Evolutionary conservation across 2,797 vertebrate species (phyloP), one percentile per base, ranked within the genome.

Genomic region (Sparidentex hasta): DNA sequence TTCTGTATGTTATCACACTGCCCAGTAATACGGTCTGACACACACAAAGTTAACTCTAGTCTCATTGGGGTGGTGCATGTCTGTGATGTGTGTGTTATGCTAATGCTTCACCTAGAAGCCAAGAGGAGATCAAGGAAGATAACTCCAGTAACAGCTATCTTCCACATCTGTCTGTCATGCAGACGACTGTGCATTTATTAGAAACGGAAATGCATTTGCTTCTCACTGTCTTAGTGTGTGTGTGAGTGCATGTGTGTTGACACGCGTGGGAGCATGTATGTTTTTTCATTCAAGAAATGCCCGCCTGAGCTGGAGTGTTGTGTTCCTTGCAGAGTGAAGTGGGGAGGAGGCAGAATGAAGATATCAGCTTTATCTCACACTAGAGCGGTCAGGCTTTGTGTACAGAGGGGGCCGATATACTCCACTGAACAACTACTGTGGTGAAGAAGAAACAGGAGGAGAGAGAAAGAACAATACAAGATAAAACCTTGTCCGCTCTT

Each of bases 301-400:
- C 76, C 80, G 46, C 33, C 69, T 82, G 70, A 82, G 83, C 61
- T 70, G 77, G 65, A 68, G 61, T 78, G 63, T 48, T 75, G 65
- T 78, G 77, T 71, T 7, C 33, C 33, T 76, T 50, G 51, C 52
- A 80, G 77, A 78, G 77, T 46, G 82, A 85, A 78, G 52, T 80
- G 47, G 56, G 74, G 58, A 80, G 46, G 79, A 86, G 84, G 87
- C 81, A 74, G 83, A 87, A 92, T 93, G 87, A 94, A 94, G 91
- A 92, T 41, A 92, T 93, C 90, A 89, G 87, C 85, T 89, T 90
- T 87, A 90, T 92, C 91, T 90, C 83, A 78, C 89, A 89, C 80
- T 80, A 80, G 75, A 93, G 87, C 51, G 82, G 83, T 82, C 86
- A 86, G 92, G 85, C 90, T 93, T 85, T 90, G 76, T 92, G 86